phyloP scores from a whole-genome alignment of 2,888 invertebrate genomes.

The Polyploca ridens region DNA sequence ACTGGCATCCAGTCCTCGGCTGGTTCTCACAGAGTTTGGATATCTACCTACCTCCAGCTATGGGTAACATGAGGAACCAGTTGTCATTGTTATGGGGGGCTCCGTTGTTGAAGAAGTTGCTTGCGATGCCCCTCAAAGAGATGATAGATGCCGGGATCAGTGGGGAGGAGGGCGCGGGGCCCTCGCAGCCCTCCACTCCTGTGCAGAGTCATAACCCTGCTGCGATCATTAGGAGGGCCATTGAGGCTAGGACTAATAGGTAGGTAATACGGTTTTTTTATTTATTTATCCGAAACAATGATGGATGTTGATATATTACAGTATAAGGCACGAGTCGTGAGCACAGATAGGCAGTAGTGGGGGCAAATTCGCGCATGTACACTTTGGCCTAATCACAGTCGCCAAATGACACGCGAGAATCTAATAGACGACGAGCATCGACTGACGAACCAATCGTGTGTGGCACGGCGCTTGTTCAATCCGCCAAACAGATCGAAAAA shows the following conservation, averaged over 20 bases:
- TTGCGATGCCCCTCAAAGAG: conserved; percentile 77
- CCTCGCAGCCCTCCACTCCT: conserved; percentile 81
- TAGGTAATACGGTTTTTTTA: conserved; percentile 27
- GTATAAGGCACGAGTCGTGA: no score
- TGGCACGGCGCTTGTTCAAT: no score
- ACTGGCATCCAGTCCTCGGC: conserved; percentile 99
- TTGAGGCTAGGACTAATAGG: conserved; percentile 84
- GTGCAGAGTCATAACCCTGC: conserved; percentile 74
- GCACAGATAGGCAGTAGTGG: no score
- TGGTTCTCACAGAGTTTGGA: conserved; percentile 95
- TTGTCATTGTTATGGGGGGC: conserved; percentile 89
- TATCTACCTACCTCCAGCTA: conserved; percentile 88
- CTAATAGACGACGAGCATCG: no score
- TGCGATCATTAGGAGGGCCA: conserved; percentile 74
- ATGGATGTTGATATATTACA: no score
- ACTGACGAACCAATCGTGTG: no score
- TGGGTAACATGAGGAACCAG: conserved; percentile 88
- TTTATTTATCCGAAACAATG: not conserved
- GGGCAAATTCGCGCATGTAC: no score
- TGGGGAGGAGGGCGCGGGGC: conserved; percentile 78
- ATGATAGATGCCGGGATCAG: conserved; percentile 79
- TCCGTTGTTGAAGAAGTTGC: conserved; percentile 68
- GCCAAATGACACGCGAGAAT: no score
- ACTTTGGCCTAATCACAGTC: no score
- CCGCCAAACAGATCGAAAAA: no score